Conservation (phyloP, 2,113 vertebrate genomes). For the Oxyruncus cristatus region DNA sequence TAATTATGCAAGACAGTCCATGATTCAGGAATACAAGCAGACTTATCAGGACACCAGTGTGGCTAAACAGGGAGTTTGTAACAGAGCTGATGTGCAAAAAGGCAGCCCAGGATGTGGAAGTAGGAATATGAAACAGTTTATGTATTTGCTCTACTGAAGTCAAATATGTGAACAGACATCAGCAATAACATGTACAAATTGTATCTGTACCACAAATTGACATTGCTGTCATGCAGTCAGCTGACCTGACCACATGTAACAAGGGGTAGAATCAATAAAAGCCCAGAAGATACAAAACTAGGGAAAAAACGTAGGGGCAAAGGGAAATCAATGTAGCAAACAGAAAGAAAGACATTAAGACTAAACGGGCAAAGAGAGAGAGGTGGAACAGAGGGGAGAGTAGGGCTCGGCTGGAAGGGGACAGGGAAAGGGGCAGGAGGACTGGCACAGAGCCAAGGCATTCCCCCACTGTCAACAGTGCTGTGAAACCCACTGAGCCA, state of each 20-base stretch:
- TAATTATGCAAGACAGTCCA: background rate
- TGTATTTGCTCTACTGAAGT: background rate
- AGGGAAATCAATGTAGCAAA: background rate
- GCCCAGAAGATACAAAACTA: background rate
- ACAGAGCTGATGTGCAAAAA: background rate
- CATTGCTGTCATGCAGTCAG: background rate
- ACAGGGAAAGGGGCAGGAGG: background rate
- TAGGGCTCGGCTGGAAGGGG: background rate
- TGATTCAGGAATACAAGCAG: background rate
- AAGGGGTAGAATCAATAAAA: background rate
- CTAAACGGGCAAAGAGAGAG: background rate
- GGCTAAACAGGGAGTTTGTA: background rate
- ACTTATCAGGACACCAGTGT: background rate
- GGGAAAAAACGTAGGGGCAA: background rate
- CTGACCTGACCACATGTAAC: background rate
- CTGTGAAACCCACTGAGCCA: background rate
- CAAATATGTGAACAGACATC: background rate
- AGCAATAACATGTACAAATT: background rate
- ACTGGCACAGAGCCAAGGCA: fast-evolving
- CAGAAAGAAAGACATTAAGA: background rate
- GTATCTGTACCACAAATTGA: background rate
- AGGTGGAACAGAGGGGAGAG: background rate
- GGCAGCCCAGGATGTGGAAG: background rate
- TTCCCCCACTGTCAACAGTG: background rate
- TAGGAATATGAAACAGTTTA: background rate